Evolutionary conservation across 2,797 vertebrate species (phyloP).

Genomic region (Hephaestus fuliginosus): DNA sequence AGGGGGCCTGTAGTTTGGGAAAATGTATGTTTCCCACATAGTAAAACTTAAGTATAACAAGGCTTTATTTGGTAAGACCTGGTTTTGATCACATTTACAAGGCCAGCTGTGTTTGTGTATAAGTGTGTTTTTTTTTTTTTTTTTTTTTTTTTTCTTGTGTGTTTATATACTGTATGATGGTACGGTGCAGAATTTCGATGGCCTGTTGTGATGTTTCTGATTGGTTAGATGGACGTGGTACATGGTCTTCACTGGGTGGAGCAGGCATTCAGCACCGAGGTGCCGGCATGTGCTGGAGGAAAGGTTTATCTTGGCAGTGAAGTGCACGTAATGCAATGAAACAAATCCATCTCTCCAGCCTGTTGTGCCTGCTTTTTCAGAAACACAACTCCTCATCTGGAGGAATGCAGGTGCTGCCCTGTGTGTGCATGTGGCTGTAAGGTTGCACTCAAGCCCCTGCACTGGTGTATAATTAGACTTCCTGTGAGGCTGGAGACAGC

Average conservation of each 20-base stretch:
- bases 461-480: conserved; percentile 77
- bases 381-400: conserved; percentile 40
- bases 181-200: neutral
- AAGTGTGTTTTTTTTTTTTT: too few species aligned
- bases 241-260: conserved; percentile 5
- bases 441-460: conserved; percentile 46
- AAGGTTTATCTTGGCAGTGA: conserved; percentile 23
- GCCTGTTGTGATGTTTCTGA: neutral
- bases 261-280: neutral
- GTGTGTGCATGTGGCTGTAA: conserved; percentile 27
- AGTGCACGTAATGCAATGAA: conserved; percentile 20
- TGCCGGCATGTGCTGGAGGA: conserved; percentile 1
- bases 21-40: conserved; percentile 52
- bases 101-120: conserved; percentile 33
- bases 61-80: conserved; percentile 54
- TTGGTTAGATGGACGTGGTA: conserved; percentile 1
- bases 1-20: conserved; percentile 25
- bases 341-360: conserved; percentile 33
- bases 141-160: neutral
- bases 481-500: conserved; percentile 74
- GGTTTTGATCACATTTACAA: conserved; percentile 35
- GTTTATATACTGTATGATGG: neutral
- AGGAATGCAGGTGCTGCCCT: conserved; percentile 64
- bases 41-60: conserved; percentile 52
- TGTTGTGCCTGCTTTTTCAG: conserved; percentile 28